A percentile compares a stretch with the other conserved stretches of the same genome.
phyloP scores from a whole-genome alignment of 1,140 invertebrate species.

The Sminthurides bifidus region DNA sequence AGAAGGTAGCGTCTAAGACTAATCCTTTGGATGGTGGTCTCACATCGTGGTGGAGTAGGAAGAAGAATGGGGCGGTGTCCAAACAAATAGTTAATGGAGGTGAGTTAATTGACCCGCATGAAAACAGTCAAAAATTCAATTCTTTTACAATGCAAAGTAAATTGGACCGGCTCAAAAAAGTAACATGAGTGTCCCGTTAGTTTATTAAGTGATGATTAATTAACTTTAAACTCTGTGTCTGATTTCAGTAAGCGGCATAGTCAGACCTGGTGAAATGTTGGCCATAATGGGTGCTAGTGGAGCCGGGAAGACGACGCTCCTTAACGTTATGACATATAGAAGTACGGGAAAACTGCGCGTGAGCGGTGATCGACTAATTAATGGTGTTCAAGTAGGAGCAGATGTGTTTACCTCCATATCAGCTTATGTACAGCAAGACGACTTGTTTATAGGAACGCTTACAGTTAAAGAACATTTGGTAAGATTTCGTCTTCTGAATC shows the following conservation, averaged over 20 bases:
- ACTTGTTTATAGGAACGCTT: slow-evolving; percentile 81
- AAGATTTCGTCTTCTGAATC: too few species aligned
- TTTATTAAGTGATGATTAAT: not conserved
- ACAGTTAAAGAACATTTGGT: slow-evolving; percentile 75
- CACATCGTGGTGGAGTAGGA: slow-evolving; percentile 5
- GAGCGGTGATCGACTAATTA: slow-evolving; percentile 58
- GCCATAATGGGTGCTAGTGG: slow-evolving; percentile 44
- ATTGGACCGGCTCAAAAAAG: not conserved
- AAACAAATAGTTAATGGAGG: slow-evolving; percentile 51
- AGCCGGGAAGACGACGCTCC: slow-evolving; percentile 51
- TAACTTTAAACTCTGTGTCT: not conserved
- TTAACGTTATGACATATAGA: slow-evolving; percentile 79
- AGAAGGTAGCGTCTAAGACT: slow-evolving; percentile 17
- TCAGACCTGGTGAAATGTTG: slow-evolving; percentile 42
- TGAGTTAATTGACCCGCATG: slow-evolving; percentile 34
- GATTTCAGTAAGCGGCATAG: slow-evolving; percentile 38
- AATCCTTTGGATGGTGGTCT: too few species aligned
- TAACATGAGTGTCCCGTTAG: not conserved
- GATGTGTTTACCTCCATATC: slow-evolving; percentile 54
- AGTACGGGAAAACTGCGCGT: slow-evolving; percentile 53
- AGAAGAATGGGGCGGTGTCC: slow-evolving; percentile 10
- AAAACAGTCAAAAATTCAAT: not conserved
- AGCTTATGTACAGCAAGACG: slow-evolving; percentile 90
- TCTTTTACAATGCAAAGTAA: not conserved
- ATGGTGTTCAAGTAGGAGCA: slow-evolving; percentile 51